A percentile compares a stretch with the other conserved stretches of the same genome.
Evolutionary conservation across 2,113 vertebrate species (phyloP).

Genomic region (Talpa occidentalis): DNA sequence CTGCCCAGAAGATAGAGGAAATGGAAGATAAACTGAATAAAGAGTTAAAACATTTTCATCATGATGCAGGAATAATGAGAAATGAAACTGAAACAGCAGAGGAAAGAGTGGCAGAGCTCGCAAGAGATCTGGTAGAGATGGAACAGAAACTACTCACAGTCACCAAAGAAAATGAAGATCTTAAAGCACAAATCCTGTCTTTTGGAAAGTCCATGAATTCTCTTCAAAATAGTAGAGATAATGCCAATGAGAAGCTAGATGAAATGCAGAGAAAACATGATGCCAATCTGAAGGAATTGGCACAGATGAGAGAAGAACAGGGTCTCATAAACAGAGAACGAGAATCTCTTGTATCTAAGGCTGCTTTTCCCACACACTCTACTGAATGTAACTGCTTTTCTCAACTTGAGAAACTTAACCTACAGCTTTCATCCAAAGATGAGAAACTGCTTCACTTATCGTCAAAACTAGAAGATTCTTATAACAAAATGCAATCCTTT

Average conservation of each 20-base stretch:
- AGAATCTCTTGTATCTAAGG: conserved; percentile 61
- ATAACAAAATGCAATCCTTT: conserved; percentile 84
- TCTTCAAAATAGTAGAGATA: conserved; percentile 93
- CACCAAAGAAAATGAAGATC: conserved; percentile 88
- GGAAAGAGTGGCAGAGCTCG: conserved; percentile 96
- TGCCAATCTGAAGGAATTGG: conserved; percentile 76
- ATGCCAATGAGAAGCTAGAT: conserved; percentile 86
- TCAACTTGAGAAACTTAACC: conserved; percentile 79
- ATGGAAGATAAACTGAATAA: conserved; percentile 86
- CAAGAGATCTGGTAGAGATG: conserved; percentile 92
- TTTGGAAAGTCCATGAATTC: conserved; percentile 95
- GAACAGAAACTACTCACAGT: conserved; percentile 92
- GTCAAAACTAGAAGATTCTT: conserved; percentile 86
- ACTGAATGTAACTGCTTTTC: conserved; percentile 65
- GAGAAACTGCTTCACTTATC: conserved; percentile 83
- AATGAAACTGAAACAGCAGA: conserved; percentile 96
- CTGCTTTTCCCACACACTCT: conserved; percentile 70
- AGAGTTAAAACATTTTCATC: conserved; percentile 92
- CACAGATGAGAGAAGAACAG: conserved; percentile 77
- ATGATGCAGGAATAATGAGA: conserved; percentile 94
- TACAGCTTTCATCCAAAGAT: conserved; percentile 83
- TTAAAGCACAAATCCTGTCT: conserved; percentile 91
- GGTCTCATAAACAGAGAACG: conserved; percentile 59
- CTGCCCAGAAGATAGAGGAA: conserved; percentile 79
- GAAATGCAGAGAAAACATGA: conserved; percentile 81